Conservation (phyloP, 1,140 invertebrate genomes). For the Parasteatoda tepidariorum region DNA sequence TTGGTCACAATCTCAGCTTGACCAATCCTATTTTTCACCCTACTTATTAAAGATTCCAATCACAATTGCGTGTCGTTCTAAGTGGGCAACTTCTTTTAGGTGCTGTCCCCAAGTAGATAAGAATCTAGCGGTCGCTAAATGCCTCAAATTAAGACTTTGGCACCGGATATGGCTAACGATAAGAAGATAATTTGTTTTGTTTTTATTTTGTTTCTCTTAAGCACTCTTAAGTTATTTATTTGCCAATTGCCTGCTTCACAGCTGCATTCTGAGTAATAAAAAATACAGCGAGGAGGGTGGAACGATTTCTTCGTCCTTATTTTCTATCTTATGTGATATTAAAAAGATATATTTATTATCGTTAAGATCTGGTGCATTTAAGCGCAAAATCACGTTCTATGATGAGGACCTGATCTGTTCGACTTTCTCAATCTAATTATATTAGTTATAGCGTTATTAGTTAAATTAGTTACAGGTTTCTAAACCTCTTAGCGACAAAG, state of each 20-base stretch:
- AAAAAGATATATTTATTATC: too few relatives aligned
- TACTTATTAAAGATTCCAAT: slow-evolving; percentile 1
- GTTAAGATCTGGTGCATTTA: too few relatives aligned
- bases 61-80: slow-evolving; percentile 14
- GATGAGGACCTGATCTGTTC: too few relatives aligned
- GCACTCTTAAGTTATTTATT: slow-evolving; percentile 4
- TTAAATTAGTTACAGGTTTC: too few relatives aligned
- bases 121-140: slow-evolving; percentile 21
- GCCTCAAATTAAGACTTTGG: slow-evolving; percentile 19
- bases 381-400: too few relatives aligned
- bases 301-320: background rate
- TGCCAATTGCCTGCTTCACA: background rate
- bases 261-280: slow-evolving; percentile 14
- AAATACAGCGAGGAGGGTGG: background rate
- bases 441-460: too few relatives aligned
- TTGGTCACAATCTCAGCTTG: background rate
- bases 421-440: too few relatives aligned
- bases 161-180: slow-evolving; percentile 32
- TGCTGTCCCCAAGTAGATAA: background rate
- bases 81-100: background rate
- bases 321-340: too few relatives aligned
- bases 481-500: too few relatives aligned
- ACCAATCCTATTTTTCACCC: background rate
- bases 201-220: background rate
- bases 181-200: background rate